Evolutionary conservation across 1,140 invertebrate genomes (phyloP).

Genomic region (Batillaria attramentaria): DNA sequence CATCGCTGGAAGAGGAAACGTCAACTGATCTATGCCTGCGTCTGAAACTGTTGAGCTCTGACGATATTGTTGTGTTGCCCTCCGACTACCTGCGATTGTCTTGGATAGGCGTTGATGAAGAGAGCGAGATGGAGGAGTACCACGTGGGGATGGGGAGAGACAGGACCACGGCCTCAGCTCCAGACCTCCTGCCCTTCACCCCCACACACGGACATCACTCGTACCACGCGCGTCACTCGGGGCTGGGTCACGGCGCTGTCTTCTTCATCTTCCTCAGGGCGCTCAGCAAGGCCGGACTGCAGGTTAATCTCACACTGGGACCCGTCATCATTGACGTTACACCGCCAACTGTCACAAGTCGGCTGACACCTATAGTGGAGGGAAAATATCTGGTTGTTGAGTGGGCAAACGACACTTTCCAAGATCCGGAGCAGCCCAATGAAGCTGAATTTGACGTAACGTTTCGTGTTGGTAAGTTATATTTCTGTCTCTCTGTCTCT

Average conservation of each 20-base stretch:
- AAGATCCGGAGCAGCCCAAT: conserved; percentile 41
- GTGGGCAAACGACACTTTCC: conserved; percentile 42
- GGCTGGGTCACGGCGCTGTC: conserved; percentile 36
- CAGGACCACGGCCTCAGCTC: conserved; percentile 13
- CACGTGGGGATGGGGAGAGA: conserved; percentile 39
- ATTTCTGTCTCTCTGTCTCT: too few relatives aligned
- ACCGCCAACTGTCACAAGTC: conserved; percentile 33
- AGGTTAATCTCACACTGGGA: conserved; percentile 33
- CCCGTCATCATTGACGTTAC: conserved; percentile 54
- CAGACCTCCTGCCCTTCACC: conserved; percentile 36
- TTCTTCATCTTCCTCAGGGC: conserved; percentile 45
- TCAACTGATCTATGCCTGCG: conserved; percentile 24
- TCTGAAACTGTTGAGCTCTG: conserved; percentile 1
- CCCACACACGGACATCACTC: conserved; percentile 24
- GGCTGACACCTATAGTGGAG: conserved; percentile 11
- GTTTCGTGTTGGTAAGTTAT: conserved; percentile 45
- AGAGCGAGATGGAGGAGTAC: conserved; percentile 43
- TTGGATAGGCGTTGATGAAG: conserved; percentile 35
- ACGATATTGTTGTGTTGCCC: conserved; percentile 32
- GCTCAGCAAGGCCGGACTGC: conserved; percentile 47
- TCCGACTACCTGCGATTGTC: conserved; percentile 33
- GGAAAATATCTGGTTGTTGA: conserved; percentile 23
- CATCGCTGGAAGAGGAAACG: conserved; percentile 12
- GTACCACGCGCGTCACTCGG: conserved; percentile 39
- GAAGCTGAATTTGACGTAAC: conserved; percentile 27